phyloP scores from a whole-genome alignment of 2,113 vertebrate species.

The Globicephala melas region DNA sequence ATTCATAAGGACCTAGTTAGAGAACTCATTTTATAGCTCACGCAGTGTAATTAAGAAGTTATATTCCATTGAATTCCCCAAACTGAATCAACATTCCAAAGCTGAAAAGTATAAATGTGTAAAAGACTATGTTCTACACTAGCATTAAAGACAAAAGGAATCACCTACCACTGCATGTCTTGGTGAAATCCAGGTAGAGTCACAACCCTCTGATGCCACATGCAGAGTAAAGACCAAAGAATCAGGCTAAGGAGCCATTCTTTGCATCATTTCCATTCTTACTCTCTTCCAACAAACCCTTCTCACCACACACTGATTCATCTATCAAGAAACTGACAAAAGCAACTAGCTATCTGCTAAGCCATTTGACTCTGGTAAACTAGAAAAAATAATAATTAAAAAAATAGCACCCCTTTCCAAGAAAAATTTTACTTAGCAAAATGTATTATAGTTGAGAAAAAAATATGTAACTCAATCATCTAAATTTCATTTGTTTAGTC shows the following conservation, averaged over 20 bases:
- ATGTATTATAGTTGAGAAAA: background rate
- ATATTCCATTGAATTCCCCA: background rate
- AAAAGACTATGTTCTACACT: background rate
- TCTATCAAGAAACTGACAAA: background rate
- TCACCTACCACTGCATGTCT: background rate
- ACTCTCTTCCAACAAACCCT: background rate
- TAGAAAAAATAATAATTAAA: background rate
- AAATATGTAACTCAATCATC: background rate
- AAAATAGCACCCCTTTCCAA: background rate
- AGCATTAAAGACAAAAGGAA: background rate
- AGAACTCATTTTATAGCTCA: background rate
- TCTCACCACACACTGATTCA: background rate
- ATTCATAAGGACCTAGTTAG: background rate
- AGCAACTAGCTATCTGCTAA: background rate
- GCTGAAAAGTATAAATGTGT: background rate
- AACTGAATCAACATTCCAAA: constrained; percentile 40
- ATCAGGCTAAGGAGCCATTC: background rate
- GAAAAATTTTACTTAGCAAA: constrained; percentile 26
- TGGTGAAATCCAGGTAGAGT: background rate
- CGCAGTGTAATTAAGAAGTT: background rate
- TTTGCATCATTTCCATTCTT: background rate
- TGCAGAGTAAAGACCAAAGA: background rate
- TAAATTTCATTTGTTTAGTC: background rate
- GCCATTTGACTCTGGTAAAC: background rate
- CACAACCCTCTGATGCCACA: background rate